A percentile compares a stretch with the other conserved stretches of the same genome.
Evolutionary conservation across 2,797 vertebrate genomes (phyloP).

Genomic region (Salmo trutta): DNA sequence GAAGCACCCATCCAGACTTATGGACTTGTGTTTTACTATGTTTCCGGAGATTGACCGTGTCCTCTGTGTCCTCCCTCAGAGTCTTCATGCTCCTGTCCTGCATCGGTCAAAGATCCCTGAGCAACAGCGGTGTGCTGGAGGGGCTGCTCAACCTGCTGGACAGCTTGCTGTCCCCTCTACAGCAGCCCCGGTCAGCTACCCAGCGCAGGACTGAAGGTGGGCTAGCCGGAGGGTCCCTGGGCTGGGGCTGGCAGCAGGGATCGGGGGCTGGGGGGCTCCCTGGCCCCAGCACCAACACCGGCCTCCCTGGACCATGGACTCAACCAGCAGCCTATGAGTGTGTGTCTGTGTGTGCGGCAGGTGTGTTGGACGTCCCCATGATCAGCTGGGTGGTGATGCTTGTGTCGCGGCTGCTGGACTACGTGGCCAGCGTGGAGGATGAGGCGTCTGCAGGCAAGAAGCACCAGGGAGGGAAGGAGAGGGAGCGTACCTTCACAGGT

Average conservation of each 20-base stretch:
- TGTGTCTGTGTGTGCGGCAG: slow-evolving; percentile 66
- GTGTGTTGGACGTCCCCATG: slow-evolving; percentile 97
- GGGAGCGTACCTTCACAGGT: slow-evolving; percentile 74
- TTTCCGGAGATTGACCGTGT: slow-evolving; percentile 5
- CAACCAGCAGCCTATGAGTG: slow-evolving; percentile 7
- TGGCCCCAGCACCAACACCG: background rate
- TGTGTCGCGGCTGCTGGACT: slow-evolving; percentile 94
- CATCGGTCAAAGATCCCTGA: slow-evolving; percentile 96
- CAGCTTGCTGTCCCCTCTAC: slow-evolving; percentile 90
- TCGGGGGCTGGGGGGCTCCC: background rate
- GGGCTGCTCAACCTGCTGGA: slow-evolving; percentile 95
- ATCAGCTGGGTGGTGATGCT: slow-evolving; percentile 99
- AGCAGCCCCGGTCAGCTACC: slow-evolving; percentile 79
- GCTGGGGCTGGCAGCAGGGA: background rate
- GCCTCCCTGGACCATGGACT: background rate
- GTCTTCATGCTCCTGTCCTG: slow-evolving; percentile 99
- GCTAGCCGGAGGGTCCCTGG: slow-evolving; percentile 12
- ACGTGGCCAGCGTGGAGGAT: slow-evolving; percentile 96
- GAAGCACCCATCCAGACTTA: background rate
- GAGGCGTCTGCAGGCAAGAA: slow-evolving; percentile 93
- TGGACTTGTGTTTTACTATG: background rate
- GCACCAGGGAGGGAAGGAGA: slow-evolving; percentile 90
- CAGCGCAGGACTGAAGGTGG: slow-evolving; percentile 91
- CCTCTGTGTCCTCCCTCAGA: slow-evolving; percentile 61
- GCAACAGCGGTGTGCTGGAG: slow-evolving; percentile 97